phyloP scores from a whole-genome alignment of 2,113 vertebrate species.

The Lates calcarifer region DNA sequence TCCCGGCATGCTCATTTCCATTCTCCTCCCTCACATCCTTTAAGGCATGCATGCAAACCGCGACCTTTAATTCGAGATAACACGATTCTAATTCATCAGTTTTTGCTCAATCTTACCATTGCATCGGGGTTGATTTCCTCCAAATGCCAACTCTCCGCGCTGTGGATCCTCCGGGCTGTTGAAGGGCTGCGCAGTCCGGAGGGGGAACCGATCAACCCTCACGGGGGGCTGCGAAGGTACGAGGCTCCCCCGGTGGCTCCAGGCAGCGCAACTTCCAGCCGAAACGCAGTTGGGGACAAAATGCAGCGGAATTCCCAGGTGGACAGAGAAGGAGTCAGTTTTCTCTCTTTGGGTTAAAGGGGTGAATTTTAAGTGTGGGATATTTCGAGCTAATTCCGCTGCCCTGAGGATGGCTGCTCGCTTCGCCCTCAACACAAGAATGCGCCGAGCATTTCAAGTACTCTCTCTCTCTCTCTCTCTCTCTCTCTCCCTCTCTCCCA shows the following conservation, averaged over 20 bases:
- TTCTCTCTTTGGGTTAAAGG: too few relatives aligned
- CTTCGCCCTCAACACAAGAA: conserved; percentile 60
- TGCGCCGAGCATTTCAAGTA: conserved; percentile 73
- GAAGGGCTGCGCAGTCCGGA: conserved; percentile 20
- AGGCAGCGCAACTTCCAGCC: conserved; percentile 42
- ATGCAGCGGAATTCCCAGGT: not conserved
- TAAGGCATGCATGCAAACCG: not conserved
- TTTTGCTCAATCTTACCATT: conserved; percentile 48
- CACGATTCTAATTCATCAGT: not conserved
- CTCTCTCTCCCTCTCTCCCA: not conserved
- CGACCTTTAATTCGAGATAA: not conserved
- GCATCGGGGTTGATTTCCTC: not conserved
- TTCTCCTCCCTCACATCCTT: conserved; percentile 5
- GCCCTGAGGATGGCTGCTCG: conserved; percentile 43
- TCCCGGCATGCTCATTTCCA: conserved; percentile 37
- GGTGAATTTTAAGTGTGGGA: not conserved
- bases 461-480: conserved; percentile 5
- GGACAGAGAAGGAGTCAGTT: not conserved
- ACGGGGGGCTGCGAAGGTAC: not conserved
- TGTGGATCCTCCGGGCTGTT: conserved; percentile 19
- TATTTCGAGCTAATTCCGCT: conserved; percentile 11
- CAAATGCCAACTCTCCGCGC: conserved; percentile 1
- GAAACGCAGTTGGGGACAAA: not conserved
- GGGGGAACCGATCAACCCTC: conserved; percentile 15
- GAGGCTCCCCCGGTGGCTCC: conserved; percentile 14